phyloP scores from a whole-genome alignment of 2,113 vertebrate genomes.

The Entomyzon cyanotis region DNA sequence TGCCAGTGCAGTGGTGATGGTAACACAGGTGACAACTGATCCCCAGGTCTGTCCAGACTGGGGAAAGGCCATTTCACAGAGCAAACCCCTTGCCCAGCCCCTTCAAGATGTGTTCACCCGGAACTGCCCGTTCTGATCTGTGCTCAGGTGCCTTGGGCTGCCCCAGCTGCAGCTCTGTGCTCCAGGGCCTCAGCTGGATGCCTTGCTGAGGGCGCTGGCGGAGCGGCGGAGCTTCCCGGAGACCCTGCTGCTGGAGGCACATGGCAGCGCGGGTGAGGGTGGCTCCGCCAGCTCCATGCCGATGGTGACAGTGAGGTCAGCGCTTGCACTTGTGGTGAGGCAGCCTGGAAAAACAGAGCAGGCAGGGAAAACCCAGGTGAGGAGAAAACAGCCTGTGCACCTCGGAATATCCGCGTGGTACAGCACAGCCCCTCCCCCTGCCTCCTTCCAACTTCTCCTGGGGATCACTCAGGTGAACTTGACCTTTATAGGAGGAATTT shows the following conservation, averaged over 20 bases:
- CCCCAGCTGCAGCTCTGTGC: not conserved
- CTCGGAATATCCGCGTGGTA: accelerated
- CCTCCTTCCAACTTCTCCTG: not conserved
- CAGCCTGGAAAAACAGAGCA: conserved; percentile 76
- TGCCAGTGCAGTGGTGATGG: not conserved
- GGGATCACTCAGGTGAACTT: not conserved
- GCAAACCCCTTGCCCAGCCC: accelerated
- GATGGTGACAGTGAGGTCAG: conserved; percentile 57
- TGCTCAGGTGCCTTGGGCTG: not conserved
- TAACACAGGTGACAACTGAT: not conserved
- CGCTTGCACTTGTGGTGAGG: conserved; percentile 76
- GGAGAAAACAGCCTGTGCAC: not conserved
- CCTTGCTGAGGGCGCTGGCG: conserved; percentile 79
- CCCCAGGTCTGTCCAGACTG: not conserved
- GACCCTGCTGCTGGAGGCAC: conserved; percentile 72
- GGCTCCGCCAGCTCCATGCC: conserved; percentile 66
- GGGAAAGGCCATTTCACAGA: not conserved
- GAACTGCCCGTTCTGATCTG: not conserved
- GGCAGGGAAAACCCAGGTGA: not conserved
- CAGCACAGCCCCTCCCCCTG: accelerated
- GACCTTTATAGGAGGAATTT: not conserved
- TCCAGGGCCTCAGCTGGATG: conserved; percentile 66
- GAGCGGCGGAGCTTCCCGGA: conserved; percentile 76
- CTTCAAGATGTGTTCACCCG: not conserved
- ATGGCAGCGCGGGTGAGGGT: conserved; percentile 72